These are phyloP conservation scores for Mnemiopsis leidyi DNA, from an alignment of 37 sponge, comb jelly and placozoan species.

Conservation along the genomic window DNA sequence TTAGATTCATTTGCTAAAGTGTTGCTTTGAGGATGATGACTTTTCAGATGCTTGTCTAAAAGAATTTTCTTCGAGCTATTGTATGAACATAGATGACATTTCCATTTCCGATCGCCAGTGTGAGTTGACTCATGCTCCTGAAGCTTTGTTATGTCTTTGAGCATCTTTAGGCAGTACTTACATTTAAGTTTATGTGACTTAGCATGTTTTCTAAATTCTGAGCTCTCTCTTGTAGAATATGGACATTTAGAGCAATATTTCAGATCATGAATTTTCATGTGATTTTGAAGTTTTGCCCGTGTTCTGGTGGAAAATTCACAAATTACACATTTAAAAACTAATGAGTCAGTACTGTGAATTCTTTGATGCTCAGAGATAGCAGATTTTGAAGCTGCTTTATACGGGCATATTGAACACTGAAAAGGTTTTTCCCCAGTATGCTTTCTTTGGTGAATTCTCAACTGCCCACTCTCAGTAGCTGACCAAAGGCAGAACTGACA, in stretches of 20 bases:
- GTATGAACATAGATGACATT: neutral
- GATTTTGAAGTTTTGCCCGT: constrained; percentile 21
- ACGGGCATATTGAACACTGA: neutral
- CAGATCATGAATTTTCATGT: neutral
- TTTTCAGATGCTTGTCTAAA: neutral
- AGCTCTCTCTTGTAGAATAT: neutral
- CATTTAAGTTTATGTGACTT: constrained; percentile 43
- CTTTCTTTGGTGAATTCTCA: constrained; percentile 21
- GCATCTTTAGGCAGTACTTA: neutral
- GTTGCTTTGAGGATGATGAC: neutral
- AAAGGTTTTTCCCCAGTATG: constrained; percentile 45
- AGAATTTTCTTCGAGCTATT: neutral
- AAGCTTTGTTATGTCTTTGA: neutral
- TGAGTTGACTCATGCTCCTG: neutral
- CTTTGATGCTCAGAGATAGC: neutral
- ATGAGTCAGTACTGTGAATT: neutral
- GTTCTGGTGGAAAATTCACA: neutral
- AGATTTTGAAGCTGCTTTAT: constrained; percentile 37
- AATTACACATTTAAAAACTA: neutral
- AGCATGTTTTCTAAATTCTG: neutral
- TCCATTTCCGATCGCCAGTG: constrained; percentile 2
- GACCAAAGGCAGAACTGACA: constrained; percentile 37
- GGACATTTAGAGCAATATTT: constrained; percentile 23
- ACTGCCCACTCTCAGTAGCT: constrained; percentile 30
- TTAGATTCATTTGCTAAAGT: neutral